A percentile compares a stretch with the other conserved stretches of the same genome.
These are phyloP conservation scores for Gobiocypris rarus DNA, from an alignment of 2,113 vertebrate species.

Conservation along the genomic window DNA sequence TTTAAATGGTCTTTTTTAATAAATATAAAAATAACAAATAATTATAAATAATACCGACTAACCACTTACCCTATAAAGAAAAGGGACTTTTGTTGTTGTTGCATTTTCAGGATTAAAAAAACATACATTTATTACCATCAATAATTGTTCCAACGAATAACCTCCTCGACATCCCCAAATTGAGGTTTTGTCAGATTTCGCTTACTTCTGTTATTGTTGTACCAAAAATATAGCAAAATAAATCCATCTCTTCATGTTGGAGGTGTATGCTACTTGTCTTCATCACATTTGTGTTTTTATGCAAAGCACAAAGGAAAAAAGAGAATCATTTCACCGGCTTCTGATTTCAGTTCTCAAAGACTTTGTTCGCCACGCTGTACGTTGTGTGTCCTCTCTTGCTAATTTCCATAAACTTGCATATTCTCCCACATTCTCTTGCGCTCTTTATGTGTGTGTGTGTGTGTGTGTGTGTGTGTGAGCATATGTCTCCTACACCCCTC, in stretches of 20 bases:
- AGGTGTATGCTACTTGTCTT: not conserved
- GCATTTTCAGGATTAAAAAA: not conserved
- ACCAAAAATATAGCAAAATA: not conserved
- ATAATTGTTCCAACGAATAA: not conserved
- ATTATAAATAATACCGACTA: not conserved
- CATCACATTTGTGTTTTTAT: not conserved
- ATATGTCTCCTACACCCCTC: slow-evolving; percentile 49
- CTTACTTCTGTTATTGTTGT: not conserved
- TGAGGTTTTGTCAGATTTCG: not conserved
- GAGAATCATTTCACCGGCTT: not conserved
- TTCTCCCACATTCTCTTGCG: slow-evolving; percentile 10
- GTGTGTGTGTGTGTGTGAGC: slow-evolving; percentile 5
- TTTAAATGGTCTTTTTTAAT: not conserved
- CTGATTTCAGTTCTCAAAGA: slow-evolving; percentile 9
- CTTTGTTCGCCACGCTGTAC: not conserved
- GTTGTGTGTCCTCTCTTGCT: slow-evolving; percentile 2
- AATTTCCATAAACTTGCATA: slow-evolving; percentile 19
- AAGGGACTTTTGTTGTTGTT: too few relatives aligned
- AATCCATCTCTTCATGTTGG: not conserved
- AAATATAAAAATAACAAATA: not conserved
- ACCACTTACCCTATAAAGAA: too few relatives aligned
- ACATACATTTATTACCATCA: not conserved
- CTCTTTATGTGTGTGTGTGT: not conserved
- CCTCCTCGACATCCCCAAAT: not conserved
- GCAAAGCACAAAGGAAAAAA: not conserved